These are phyloP conservation scores for Cerastis rubricosa DNA, from an alignment of 2,888 invertebrate species.

Conservation along the genomic window DNA sequence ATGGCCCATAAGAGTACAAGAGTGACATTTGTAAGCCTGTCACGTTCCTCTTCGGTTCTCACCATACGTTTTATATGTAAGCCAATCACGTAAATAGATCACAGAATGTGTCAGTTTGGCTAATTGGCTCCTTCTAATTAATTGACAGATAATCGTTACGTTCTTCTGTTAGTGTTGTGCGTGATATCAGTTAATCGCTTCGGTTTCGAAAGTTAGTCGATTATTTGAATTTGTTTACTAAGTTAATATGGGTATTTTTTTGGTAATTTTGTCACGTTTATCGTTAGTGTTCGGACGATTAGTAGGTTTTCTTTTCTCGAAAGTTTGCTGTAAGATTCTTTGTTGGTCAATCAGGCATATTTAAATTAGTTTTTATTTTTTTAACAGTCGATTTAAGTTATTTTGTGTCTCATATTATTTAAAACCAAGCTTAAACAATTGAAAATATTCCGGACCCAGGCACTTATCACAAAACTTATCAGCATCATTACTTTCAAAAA, in stretches of 20 bases:
- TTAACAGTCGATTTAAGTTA: not conserved
- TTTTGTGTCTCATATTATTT: not conserved
- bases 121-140: constrained; percentile 82
- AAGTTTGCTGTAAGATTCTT: not conserved
- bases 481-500: constrained; percentile 51
- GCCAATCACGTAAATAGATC: constrained; percentile 82
- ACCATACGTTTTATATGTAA: constrained; percentile 71
- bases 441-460: not conserved
- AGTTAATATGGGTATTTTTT: constrained; percentile 43
- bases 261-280: constrained; percentile 56
- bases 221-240: constrained; percentile 49
- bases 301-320: constrained; percentile 32
- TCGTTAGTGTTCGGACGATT: constrained; percentile 38
- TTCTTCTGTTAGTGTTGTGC: constrained; percentile 56
- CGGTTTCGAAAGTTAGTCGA: constrained; percentile 60
- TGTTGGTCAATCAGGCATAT: not conserved
- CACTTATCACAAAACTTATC: constrained; percentile 44
- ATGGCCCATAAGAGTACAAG: constrained; percentile 42
- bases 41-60: constrained; percentile 76
- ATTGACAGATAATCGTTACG: constrained; percentile 77
- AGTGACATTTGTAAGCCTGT: constrained; percentile 65
- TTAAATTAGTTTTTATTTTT: not conserved
- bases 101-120: constrained; percentile 75
- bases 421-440: constrained; percentile 2
- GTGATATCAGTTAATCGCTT: constrained; percentile 53